Percentiles rank a stretch among this genome's conserved stretches.
phyloP scores from a whole-genome alignment of 2,888 invertebrate genomes.

The Pyrrhia umbra region DNA sequence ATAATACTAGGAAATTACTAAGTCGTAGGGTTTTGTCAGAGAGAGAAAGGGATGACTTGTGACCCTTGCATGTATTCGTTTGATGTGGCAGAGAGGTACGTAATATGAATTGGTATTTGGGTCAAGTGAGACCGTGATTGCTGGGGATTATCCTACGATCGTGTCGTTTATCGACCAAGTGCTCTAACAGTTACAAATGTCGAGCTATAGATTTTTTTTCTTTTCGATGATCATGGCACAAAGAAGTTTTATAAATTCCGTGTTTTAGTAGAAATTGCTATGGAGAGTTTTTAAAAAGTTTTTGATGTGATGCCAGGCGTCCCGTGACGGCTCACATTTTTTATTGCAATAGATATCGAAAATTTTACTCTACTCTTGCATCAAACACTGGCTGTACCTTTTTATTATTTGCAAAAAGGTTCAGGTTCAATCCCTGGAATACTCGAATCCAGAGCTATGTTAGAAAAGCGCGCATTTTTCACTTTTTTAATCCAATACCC shows the following conservation, averaged over 20 bases:
- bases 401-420: not conserved
- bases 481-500: no score
- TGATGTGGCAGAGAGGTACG: conserved; percentile 44
- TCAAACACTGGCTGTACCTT: no score
- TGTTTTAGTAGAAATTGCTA: no score
- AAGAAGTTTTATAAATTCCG: not conserved
- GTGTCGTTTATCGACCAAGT: conserved; percentile 40
- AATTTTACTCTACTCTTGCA: no score
- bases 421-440: not conserved
- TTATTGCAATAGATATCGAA: no score
- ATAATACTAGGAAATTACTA: conserved; percentile 32
- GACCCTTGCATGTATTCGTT: conserved; percentile 39
- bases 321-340: no score
- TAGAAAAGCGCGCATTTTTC: no score
- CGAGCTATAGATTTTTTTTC: conserved; percentile 22
- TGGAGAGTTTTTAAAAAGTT: no score
- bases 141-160: conserved; percentile 54
- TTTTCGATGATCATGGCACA: not conserved
- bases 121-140: conserved; percentile 59
- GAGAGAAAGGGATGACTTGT: conserved; percentile 40
- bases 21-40: conserved; percentile 27
- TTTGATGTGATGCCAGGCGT: no score
- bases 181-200: conserved; percentile 22
- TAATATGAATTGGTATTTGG: conserved; percentile 61
- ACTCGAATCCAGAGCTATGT: not conserved